These are phyloP conservation scores for Tinea semifulvella DNA, from an alignment of 2,888 invertebrate species.

Conservation along the genomic window DNA sequence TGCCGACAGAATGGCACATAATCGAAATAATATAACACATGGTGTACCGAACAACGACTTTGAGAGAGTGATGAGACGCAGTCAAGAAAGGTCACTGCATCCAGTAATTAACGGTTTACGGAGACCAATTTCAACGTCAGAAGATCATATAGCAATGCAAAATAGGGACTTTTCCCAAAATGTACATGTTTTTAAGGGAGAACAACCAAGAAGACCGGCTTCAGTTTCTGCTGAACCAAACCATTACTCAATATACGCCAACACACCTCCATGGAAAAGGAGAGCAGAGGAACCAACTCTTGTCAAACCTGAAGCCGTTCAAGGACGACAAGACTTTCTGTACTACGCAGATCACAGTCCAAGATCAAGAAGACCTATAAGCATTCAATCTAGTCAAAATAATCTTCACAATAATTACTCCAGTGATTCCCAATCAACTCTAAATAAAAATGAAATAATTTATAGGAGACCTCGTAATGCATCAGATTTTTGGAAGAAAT, in stretches of 20 bases:
- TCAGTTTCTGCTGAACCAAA: constrained; percentile 61
- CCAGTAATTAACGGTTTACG: constrained; percentile 57
- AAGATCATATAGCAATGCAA: constrained; percentile 63
- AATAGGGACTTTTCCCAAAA: constrained; percentile 48
- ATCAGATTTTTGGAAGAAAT: constrained; percentile 71
- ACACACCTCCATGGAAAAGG: constrained; percentile 51
- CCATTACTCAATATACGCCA: constrained; percentile 51
- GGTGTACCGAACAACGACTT: constrained; percentile 59
- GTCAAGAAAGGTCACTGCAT: constrained; percentile 49
- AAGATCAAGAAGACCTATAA: constrained; percentile 76
- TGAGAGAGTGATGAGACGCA: constrained; percentile 56
- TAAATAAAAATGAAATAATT: constrained; percentile 36
- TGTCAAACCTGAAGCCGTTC: constrained; percentile 48
- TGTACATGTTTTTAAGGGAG: constrained; percentile 34
- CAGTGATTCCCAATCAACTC: constrained; percentile 57
- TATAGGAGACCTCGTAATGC: constrained; percentile 59
- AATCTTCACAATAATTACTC: constrained; percentile 53
- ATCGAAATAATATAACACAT: constrained; percentile 34
- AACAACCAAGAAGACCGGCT: constrained; percentile 55
- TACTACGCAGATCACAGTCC: constrained; percentile 79
- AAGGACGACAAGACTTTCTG: constrained; percentile 61
- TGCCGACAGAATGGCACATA: constrained; percentile 36
- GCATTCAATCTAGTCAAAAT: constrained; percentile 65
- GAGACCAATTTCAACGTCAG: constrained; percentile 58
- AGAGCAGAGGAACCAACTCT: constrained; percentile 34